Evolutionary conservation across 2,113 vertebrate genomes (phyloP), one percentile per base, ranked within the genome.

Genomic region (Catharus bicknelli): DNA sequence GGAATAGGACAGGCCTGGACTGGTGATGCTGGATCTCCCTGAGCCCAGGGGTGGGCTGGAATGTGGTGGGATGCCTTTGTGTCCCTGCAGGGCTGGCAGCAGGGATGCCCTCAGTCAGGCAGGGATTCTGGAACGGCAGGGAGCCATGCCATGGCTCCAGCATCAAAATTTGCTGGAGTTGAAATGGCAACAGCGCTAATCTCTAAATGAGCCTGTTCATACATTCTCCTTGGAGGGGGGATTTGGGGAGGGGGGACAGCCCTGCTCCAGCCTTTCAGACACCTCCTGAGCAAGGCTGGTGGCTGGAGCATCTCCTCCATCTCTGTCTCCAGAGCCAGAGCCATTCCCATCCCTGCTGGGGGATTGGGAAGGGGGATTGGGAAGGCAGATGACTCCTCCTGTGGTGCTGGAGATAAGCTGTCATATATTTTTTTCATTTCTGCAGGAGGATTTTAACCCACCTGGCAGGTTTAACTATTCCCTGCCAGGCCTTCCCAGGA

Each of bases 401-500:
- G 70, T 5, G 3, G n/a, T 30, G 43, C 67, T 90, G 69, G 38
- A 93, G 73, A 81, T 93, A 90, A 94, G 43, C 64, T 84, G 81
- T 88, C 57, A 26, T 45, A 2, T 66, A 43, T 78, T 86, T 86
- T 74, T 74, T 77, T 38, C 17, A 77, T 81, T 73, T 69, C 72
- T 88, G 7, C 64, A 17, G 86, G 54, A 88, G 67, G 86, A 92
- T 88, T 93, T 93, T 51, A 86, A n/a, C 80, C 59, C 23, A 13
- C 32, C 83, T 9, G 5, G n/a, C 61, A 90, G 43, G 26, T 89
- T 95, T 95, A 95, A 90, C 93, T 13, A 0, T 92, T 88, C 30
- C 54, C 48, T 88, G 43, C 51, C 55, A 5, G 58, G 54, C 79
- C 62, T 78, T 74, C 0, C 2, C 22, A 1, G 11, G 10, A 34